Conservation (phyloP, 2,888 invertebrate genomes). For the Trichogramma dendrolimi region DNA sequence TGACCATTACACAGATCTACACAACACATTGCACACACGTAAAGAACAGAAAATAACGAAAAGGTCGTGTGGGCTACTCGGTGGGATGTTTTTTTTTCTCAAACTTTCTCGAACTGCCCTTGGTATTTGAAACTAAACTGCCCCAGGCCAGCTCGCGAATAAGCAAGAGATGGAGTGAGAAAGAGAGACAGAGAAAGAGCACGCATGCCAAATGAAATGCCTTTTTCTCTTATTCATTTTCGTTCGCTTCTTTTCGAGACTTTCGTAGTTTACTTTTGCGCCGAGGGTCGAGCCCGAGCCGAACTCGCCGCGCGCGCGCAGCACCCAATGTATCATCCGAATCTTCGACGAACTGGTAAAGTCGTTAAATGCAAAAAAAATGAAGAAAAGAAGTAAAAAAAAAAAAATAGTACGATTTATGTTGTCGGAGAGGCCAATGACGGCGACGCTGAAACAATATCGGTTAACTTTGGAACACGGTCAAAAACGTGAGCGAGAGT, state of each 20-base stretch:
- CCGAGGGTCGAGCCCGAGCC: too few species aligned
- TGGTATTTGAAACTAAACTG: too few species aligned
- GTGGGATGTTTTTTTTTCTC: too few species aligned
- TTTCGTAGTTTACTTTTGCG: neutral
- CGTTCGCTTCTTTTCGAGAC: neutral
- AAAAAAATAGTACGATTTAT: constrained; percentile 28
- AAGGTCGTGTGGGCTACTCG: too few species aligned
- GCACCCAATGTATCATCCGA: constrained; percentile 27
- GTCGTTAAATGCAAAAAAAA: constrained; percentile 23
- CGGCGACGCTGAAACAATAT: too few species aligned
- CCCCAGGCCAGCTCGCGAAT: too few species aligned
- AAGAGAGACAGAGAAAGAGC: constrained; percentile 1
- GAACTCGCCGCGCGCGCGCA: neutral
- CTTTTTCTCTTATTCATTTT: neutral
- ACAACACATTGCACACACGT: too few species aligned
- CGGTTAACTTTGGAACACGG: too few species aligned
- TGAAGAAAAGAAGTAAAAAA: constrained; percentile 11
- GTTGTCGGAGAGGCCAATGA: constrained; percentile 2
- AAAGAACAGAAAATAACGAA: too few species aligned
- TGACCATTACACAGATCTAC: neutral
- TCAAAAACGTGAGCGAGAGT: too few species aligned
- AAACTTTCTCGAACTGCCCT: too few species aligned
- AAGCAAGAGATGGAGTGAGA: too few species aligned
- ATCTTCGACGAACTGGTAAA: constrained; percentile 29
- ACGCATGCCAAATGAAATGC: neutral